Base-by-base conservation (phyloP, 37 sponge, comb jelly and placozoan species). In the Aplysina aerophoba region DNA sequence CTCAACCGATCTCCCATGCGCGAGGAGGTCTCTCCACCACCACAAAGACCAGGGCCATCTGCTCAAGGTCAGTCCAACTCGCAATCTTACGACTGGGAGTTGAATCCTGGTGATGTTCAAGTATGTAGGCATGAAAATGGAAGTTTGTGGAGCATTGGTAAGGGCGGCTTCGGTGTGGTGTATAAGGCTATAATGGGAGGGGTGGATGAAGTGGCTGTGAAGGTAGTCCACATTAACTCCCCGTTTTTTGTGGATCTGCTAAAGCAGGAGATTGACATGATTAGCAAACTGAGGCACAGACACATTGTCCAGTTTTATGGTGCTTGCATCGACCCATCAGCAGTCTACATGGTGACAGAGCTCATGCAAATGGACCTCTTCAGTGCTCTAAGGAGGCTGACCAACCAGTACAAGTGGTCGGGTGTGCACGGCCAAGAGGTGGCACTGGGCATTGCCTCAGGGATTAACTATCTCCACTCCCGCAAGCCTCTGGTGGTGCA, bases 221-320 rank as follows among this genome's bases (percentile, higher is more conserved):
- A 96, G 78, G 83, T 89, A 16, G 87, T 94, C 59, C 62, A 85
- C 15, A 22, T 96, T 13, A 36, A 72, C 6, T 60, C 37, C 82
- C 65, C 81, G 0, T 22, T 68, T 0, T 66, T 60, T 4, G 37
- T 93, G 8, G 80, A 87, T 13, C 95, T 79, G 60, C 92, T 96
- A 71, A 91, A 91, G 59, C 80, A 68, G 27, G 97, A 96, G 81
- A 93, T 96, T 21, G 95, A 93, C 22, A 38, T 90, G 61, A 96
- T 96, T 60, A 94, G 94, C 81, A 92, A 84, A 40, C 87, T 96
- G 40, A 80, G 95, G 14, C 97, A 96, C 57, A 61, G 93, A 50
- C 90, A 96, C 86, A 94, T 96, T n/a, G 55, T 96, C 16, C 97
- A 96, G 88, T 96, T 96, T 59, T 96, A 96, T 61, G 97, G 97